A percentile compares a stretch with the other conserved stretches of the same genome.
phyloP scores from a whole-genome alignment of 2,888 invertebrate species.

The Apoda limacodes region DNA sequence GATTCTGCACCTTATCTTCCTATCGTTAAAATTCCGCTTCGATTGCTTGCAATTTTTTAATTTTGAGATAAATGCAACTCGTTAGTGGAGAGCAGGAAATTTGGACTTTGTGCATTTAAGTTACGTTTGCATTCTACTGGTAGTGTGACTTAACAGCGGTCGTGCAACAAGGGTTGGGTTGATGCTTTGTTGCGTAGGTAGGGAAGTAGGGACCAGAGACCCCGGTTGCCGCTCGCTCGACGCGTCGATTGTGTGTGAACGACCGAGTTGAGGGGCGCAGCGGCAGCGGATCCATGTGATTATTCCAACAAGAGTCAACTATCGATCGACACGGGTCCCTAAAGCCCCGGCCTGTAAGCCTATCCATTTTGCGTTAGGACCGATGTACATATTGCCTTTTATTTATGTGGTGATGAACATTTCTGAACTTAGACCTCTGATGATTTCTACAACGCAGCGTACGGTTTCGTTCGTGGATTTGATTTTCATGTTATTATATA shows the following conservation, averaged over 20 bases:
- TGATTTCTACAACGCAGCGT: no score
- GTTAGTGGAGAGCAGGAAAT: no score
- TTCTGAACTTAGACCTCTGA: no score
- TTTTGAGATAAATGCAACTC: slow-evolving; percentile 36
- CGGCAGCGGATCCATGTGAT: slow-evolving; percentile 50
- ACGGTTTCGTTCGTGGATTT: no score
- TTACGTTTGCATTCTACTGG: no score
- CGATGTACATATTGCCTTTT: no score
- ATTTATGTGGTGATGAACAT: no score
- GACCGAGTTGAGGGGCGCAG: slow-evolving; percentile 59
- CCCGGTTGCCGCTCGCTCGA: slow-evolving; percentile 40
- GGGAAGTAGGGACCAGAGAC: no score
- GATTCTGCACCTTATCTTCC: slow-evolving; percentile 42
- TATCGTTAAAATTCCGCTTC: slow-evolving; percentile 34
- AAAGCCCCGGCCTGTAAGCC: slow-evolving; percentile 43
- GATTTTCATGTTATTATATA: no score
- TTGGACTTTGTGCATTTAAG: slow-evolving; percentile 10
- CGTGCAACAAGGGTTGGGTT: slow-evolving; percentile 49
- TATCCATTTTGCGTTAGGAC: no score
- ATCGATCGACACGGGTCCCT: slow-evolving; percentile 53
- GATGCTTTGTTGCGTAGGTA: slow-evolving; percentile 62
- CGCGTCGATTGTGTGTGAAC: slow-evolving; percentile 64
- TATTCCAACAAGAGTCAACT: slow-evolving; percentile 56
- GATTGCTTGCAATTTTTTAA: slow-evolving; percentile 24
- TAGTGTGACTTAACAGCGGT: slow-evolving; percentile 29